phyloP scores from a whole-genome alignment of 2,888 invertebrate genomes.

The Drosophila meridiana region DNA sequence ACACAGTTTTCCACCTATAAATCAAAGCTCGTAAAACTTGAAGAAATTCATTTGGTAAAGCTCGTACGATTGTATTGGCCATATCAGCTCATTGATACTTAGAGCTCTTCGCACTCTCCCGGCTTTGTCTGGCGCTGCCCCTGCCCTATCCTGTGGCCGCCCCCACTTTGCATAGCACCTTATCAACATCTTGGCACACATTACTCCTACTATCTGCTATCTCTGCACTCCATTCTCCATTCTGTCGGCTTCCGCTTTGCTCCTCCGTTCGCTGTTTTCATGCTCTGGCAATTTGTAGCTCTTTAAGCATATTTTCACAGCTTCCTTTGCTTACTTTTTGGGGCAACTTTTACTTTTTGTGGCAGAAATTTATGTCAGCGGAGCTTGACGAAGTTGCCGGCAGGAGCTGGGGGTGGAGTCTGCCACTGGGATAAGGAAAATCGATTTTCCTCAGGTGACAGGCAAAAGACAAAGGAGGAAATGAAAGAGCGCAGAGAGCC shows the following conservation, averaged over 20 bases:
- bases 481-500: neutral
- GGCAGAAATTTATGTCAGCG: slow-evolving; percentile 64
- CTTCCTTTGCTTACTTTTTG: slow-evolving; percentile 27
- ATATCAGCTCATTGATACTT: slow-evolving; percentile 36
- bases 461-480: slow-evolving; percentile 21
- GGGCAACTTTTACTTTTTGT: slow-evolving; percentile 47
- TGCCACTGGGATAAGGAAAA: slow-evolving; percentile 52
- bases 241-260: neutral
- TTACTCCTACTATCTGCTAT: slow-evolving; percentile 43
- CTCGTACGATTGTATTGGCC: neutral
- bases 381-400: slow-evolving; percentile 44
- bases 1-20: neutral
- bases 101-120: neutral
- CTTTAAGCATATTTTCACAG: slow-evolving; percentile 61
- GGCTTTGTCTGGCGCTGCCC: neutral
- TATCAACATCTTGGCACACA: slow-evolving; percentile 57
- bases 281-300: slow-evolving; percentile 43
- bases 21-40: neutral
- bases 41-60: neutral
- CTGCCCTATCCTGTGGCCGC: slow-evolving; percentile 10
- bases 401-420: slow-evolving; percentile 9
- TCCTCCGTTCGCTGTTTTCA: slow-evolving; percentile 3
- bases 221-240: slow-evolving; percentile 16
- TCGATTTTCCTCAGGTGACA: slow-evolving; percentile 58
- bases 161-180: slow-evolving; percentile 38